Evolutionary conservation across 2,888 invertebrate genomes (phyloP).

Genomic region (Drosophila kambysellisi): DNA sequence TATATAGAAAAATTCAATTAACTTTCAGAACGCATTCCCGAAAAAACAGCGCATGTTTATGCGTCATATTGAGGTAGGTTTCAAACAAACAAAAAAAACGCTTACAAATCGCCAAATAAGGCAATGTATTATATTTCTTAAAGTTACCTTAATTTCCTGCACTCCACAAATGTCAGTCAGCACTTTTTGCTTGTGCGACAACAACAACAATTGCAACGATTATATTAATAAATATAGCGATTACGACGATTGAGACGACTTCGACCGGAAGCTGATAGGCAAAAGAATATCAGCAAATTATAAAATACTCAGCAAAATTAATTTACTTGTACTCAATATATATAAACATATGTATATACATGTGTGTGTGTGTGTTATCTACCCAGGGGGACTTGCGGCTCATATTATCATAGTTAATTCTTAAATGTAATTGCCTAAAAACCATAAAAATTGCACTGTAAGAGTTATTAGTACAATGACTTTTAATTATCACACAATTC

Average conservation of each 20-base stretch:
- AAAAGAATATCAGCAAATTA: slow-evolving; percentile 17
- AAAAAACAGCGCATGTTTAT: background rate
- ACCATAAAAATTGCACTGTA: background rate
- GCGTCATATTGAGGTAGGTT: slow-evolving; percentile 64
- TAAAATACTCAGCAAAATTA: slow-evolving; percentile 17
- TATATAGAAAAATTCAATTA: background rate
- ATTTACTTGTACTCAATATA: slow-evolving; percentile 7
- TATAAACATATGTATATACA: background rate
- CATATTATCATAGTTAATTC: background rate
- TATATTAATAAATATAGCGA: slow-evolving; percentile 60
- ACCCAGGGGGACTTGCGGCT: background rate
- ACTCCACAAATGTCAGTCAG: slow-evolving; percentile 26
- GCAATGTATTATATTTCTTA: slow-evolving; percentile 1
- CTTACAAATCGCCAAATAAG: slow-evolving; percentile 17
- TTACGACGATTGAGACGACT: slow-evolving; percentile 47
- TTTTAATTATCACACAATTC: slow-evolving; percentile 32
- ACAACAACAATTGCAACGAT: slow-evolving; percentile 34
- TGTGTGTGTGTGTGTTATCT: background rate
- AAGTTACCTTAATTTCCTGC: slow-evolving; percentile 19
- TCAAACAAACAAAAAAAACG: slow-evolving; percentile 11
- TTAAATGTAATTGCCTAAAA: background rate
- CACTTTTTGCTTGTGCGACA: slow-evolving; percentile 25
- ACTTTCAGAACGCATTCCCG: background rate
- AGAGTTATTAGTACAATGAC: slow-evolving; percentile 2
- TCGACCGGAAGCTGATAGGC: slow-evolving; percentile 49